A percentile compares a stretch with the other conserved stretches of the same genome.
These are phyloP conservation scores for Ictidomys tridecemlineatus DNA, from an alignment of 2,113 vertebrate species.

Conservation along the genomic window DNA sequence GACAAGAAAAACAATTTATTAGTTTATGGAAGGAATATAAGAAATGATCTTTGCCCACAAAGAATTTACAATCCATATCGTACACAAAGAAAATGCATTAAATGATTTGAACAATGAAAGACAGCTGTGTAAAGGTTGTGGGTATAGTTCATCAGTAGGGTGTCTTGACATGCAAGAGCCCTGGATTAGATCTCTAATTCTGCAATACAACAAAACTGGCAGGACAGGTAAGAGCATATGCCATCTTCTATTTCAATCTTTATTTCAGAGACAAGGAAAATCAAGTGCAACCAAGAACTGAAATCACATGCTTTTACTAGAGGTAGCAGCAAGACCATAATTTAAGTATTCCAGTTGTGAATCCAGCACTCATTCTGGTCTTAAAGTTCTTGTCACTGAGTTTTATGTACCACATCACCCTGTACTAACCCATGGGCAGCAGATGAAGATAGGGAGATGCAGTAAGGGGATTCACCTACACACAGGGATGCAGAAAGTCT, in stretches of 20 bases:
- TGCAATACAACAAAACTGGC: neutral
- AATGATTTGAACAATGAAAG: neutral
- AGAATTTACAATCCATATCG: neutral
- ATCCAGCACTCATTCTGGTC: neutral
- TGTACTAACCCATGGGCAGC: fast-evolving
- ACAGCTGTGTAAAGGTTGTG: neutral
- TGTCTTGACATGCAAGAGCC: too few species aligned
- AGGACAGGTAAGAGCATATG: neutral
- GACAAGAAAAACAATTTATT: neutral
- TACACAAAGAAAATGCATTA: neutral
- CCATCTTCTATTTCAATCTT: neutral
- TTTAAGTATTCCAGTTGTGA: neutral
- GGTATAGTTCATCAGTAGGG: neutral
- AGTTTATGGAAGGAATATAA: neutral
- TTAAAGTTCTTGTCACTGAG: neutral
- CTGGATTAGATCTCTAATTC: neutral
- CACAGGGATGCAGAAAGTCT: neutral
- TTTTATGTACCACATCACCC: neutral
- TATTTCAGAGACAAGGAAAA: neutral
- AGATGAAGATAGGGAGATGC: neutral
- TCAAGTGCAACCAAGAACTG: neutral
- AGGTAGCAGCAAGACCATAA: neutral
- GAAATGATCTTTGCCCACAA: slow-evolving; percentile 3
- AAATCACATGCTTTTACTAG: neutral
- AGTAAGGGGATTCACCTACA: neutral